phyloP scores from a whole-genome alignment of 2,888 invertebrate species.

The Cosmia trapezina region DNA sequence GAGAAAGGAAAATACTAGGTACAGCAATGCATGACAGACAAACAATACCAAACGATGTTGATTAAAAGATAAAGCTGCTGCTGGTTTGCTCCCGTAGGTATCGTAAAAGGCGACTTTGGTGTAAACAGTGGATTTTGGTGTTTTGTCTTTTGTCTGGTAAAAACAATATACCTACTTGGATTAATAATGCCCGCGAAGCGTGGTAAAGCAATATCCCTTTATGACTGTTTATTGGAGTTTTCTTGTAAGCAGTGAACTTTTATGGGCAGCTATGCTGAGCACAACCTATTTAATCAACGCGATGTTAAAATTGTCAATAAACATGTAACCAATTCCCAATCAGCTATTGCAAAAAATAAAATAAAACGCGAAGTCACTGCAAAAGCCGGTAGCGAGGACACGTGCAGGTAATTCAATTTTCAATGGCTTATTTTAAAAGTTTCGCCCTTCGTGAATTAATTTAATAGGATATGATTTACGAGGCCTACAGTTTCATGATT shows the following conservation, averaged over 20 bases:
- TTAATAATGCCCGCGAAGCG: slow-evolving; percentile 5
- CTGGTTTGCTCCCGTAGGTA: neutral
- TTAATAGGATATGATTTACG: slow-evolving; percentile 69
- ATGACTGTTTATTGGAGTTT: slow-evolving; percentile 21
- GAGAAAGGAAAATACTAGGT: neutral
- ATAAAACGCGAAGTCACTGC: slow-evolving; percentile 30
- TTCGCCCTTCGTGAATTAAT: slow-evolving; percentile 64
- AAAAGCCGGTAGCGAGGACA: slow-evolving; percentile 33
- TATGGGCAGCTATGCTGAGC: slow-evolving; percentile 2
- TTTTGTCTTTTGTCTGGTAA: slow-evolving; percentile 12
- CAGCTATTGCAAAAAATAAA: slow-evolving; percentile 22
- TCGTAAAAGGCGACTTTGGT: neutral
- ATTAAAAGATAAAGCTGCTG: neutral
- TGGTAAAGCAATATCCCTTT: slow-evolving; percentile 31
- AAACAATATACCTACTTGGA: slow-evolving; percentile 12
- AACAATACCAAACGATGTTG: neutral
- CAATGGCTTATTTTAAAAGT: slow-evolving; percentile 63
- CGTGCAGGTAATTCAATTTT: slow-evolving; percentile 66
- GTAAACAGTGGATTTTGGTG: slow-evolving; percentile 9
- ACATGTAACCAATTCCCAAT: slow-evolving; percentile 6
- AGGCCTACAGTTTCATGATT: slow-evolving; percentile 68
- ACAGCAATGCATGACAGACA: slow-evolving; percentile 7
- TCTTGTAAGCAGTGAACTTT: neutral
- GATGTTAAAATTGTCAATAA: slow-evolving; percentile 10
- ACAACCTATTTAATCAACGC: slow-evolving; percentile 19